Evolutionary conservation across 2,797 vertebrate species (phyloP), one percentile per base, ranked within the genome.

Genomic region (Emydoidea blandingii): DNA sequence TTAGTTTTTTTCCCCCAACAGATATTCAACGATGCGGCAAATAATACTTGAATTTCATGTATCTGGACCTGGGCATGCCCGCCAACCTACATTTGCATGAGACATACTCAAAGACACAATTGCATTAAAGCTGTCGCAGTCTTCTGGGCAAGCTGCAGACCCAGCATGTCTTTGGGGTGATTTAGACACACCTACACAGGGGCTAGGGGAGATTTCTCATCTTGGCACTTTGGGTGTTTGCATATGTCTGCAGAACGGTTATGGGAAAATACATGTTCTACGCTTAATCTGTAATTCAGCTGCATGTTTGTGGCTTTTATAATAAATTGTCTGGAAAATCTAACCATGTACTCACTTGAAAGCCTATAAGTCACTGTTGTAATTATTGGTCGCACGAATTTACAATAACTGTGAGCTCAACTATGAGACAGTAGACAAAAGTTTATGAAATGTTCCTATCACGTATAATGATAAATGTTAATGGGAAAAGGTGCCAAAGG

Each of bases 21-120:
- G 78, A 86, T 72, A 95, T 90, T 86, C 68, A 89, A 53, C 87
- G 91, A 88, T n/a, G 54, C 68, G 85, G 89, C 89, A 93, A 74
- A 91, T 0, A 90, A 62, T 0, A 1, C 59, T 62, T 62, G 79
- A 89, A 57, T 87, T 74, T 53, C 89, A 62, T 4, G 44, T n/a
- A 86, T 54, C 87, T 49, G 62, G 88, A 72, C 44, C 15, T 86
- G 72, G 85, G 72, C 89, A 96, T 72, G n/a, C 50, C 92, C 90
- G 72, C 2, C 4, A 52, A 87, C 81, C 85, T 62, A 86, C 72
- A n/a, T 0, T 14, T 62, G 29, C 25, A 53, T 83, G 11, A 3
- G 9, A 56, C 68, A 47, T 0, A 23, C 0, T 76, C 90, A 89
- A 56, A 89, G 90, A 78, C 19, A 34, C 31, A 0, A 14, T 52